These are phyloP conservation scores for Gymnogyps californianus DNA, from an alignment of 2,113 vertebrate species.

Conservation along the genomic window DNA sequence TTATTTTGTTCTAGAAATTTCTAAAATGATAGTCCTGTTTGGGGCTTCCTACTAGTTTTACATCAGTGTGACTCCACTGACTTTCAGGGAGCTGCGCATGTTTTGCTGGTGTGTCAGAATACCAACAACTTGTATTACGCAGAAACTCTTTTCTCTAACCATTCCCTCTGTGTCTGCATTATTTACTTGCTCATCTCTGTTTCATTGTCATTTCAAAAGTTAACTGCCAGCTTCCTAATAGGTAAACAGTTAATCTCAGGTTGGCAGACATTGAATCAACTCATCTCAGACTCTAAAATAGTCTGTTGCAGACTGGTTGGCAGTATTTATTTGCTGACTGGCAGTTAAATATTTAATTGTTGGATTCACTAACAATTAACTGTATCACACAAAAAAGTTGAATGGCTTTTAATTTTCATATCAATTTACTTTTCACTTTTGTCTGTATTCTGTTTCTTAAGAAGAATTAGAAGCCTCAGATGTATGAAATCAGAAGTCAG, in stretches of 20 bases:
- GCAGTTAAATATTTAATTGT: conserved; percentile 27
- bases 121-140: neutral
- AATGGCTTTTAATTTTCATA: neutral
- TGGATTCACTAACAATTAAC: neutral
- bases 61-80: neutral
- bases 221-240: conserved; percentile 16
- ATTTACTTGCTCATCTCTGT: conserved; percentile 2
- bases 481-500: neutral
- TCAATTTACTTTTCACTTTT: neutral
- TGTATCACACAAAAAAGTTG: neutral
- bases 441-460: neutral
- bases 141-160: neutral
- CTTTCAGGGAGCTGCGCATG: neutral
- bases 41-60: neutral
- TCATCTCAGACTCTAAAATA: neutral
- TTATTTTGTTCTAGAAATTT: neutral
- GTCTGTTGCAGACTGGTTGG: neutral
- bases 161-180: neutral
- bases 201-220: neutral
- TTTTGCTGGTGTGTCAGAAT: neutral
- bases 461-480: neutral
- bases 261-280: conserved; percentile 9
- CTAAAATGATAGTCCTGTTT: neutral
- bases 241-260: conserved; percentile 25
- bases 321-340: neutral